Conservation (phyloP, 2,888 invertebrate species). For the Troides helena region DNA sequence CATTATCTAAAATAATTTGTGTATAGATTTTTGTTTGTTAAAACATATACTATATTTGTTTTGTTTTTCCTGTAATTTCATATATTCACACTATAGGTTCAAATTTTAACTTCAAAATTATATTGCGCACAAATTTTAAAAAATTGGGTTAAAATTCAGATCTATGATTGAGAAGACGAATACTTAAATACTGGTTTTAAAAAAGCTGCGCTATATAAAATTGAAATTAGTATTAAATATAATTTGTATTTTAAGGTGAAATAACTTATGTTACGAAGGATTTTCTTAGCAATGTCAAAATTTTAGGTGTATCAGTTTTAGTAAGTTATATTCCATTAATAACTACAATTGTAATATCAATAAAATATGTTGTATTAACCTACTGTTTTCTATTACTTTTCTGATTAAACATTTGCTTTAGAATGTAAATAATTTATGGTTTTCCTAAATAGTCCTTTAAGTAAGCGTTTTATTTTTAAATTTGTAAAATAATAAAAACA, state of each 20-base stretch:
- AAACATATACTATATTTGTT: conserved; percentile 7
- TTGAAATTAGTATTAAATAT: conserved; percentile 29
- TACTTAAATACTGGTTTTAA: too few species aligned
- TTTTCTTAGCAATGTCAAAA: conserved; percentile 38
- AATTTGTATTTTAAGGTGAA: conserved; percentile 22
- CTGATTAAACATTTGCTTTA: not conserved
- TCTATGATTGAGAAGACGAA: conserved; percentile 25
- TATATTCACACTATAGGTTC: not conserved
- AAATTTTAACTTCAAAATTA: conserved; percentile 12
- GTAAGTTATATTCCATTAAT: conserved; percentile 54
- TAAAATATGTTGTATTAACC: conserved; percentile 62
- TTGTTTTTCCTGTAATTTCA: conserved; percentile 13
- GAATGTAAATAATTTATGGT: not conserved
- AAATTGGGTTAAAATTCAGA: not conserved
- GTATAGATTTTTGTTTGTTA: conserved; percentile 20
- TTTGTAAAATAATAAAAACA: not conserved
- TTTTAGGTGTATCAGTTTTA: conserved; percentile 50
- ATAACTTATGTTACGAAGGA: conserved; percentile 24
- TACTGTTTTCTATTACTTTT: conserved; percentile 35
- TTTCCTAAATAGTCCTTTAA: too few species aligned
- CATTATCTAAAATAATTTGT: conserved; percentile 25
- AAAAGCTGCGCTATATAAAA: not conserved
- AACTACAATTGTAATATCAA: conserved; percentile 64
- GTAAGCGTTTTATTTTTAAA: not conserved
- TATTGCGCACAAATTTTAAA: conserved; percentile 39